Base-by-base conservation (phyloP, 2,888 invertebrate genomes). In the Ischnus inquisitorius region DNA sequence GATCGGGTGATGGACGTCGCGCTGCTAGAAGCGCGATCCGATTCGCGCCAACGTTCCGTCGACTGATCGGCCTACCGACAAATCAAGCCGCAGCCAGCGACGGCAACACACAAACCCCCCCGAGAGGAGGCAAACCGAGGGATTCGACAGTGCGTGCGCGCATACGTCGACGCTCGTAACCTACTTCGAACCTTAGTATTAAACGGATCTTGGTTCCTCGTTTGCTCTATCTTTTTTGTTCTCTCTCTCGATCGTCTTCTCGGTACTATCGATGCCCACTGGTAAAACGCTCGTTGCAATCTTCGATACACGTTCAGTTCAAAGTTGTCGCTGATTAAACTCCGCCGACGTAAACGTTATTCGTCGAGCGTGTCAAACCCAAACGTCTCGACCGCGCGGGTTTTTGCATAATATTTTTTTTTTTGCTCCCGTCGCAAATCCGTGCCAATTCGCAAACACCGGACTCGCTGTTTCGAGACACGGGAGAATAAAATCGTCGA, bases 81-180 rank as follows among this genome's bases (percentile, higher is more conserved):
- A 75, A 75, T 69, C 69, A 71, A 71, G 39, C 51, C 57, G 62
- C 68, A 48, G 19, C 72, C 41, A 51, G 54, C 68, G 43, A 34
- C 67, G 16, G 25, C 57, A 25, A 14, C 57, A 28, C 57, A 22
- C 54, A 16, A 68, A 71, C 51, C 41, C 34, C 34, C 34, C 34
- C 79, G 72, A 72, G 72, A 69, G 60, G 60, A 62, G 41, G 43
- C 34, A 64, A 60, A 64, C 46, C 34, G 25, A 28, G 46, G 68
- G 46, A 75, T 75, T 64, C 75, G 75, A 75, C 75, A 75, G 75
- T 75, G 75, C 75, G 75, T 75, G 62, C 48, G 75, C 75, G 75
- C 62, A 64, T 64, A 75, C 64, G 75, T 64, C 46, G 46, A 28
- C 14, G 39, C 75, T 75, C 64, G 62, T 75, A 75, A 75, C 75